A percentile compares a stretch with the other conserved stretches of the same genome.
Evolutionary conservation across 2,888 invertebrate genomes (phyloP).

Genomic region (Zaprionus bogoriensis): DNA sequence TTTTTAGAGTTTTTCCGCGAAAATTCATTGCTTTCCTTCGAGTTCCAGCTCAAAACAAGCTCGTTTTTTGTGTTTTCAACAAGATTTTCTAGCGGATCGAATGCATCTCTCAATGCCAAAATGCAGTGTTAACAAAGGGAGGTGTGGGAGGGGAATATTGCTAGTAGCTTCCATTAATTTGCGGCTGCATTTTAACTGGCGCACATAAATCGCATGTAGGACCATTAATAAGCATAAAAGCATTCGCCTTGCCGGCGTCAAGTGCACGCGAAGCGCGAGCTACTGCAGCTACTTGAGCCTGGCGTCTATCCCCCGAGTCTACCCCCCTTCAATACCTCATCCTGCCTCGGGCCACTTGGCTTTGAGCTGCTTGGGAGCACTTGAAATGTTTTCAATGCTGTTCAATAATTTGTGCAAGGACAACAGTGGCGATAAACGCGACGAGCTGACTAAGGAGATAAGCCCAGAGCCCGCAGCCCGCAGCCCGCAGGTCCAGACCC

Average conservation of each 20-base stretch:
- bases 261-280: slow-evolving; percentile 7
- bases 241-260: slow-evolving; percentile 48
- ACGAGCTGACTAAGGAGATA: slow-evolving; percentile 45
- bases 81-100: too few relatives aligned
- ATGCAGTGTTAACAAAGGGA: background rate
- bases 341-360: slow-evolving; percentile 37
- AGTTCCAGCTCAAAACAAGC: background rate
- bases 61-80: background rate
- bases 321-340: too few relatives aligned
- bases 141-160: background rate
- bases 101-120: background rate
- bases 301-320: background rate
- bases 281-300: background rate
- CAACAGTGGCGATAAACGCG: slow-evolving; percentile 37
- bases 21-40: too few relatives aligned
- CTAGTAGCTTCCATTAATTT: slow-evolving; percentile 60
- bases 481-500: background rate
- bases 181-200: slow-evolving; percentile 61
- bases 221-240: slow-evolving; percentile 77
- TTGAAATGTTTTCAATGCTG: slow-evolving; percentile 78
- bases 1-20: too few relatives aligned
- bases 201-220: slow-evolving; percentile 70
- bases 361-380: slow-evolving; percentile 49
- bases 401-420: slow-evolving; percentile 74
- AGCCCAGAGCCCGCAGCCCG: slow-evolving; percentile 8